A percentile compares a stretch with the other conserved stretches of the same genome.
phyloP scores from a whole-genome alignment of 1,140 invertebrate species.

The Cyphomyrmex costatus region DNA sequence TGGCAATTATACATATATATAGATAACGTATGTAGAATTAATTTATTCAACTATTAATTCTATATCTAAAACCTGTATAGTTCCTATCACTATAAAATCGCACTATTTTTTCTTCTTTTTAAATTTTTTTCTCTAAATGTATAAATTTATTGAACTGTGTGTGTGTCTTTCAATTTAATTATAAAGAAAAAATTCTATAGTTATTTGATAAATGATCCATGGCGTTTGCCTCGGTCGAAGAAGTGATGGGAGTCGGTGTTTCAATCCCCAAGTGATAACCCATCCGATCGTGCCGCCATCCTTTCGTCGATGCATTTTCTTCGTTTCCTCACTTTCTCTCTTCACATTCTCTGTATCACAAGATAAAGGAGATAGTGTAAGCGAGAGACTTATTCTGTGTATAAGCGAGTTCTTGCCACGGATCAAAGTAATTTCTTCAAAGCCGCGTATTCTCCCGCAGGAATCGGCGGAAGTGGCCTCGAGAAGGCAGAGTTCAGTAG shows the following conservation, averaged over 20 bases:
- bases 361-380: conserved; percentile 33
- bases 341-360: conserved; percentile 14
- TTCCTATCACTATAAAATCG: too few species aligned
- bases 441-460: conserved; percentile 49
- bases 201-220: conserved; percentile 64
- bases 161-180: neutral
- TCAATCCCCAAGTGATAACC: conserved; percentile 14
- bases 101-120: too few species aligned
- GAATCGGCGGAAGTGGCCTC: conserved; percentile 28
- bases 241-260: conserved; percentile 66
- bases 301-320: conserved; percentile 57
- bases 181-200: neutral
- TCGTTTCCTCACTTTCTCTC: conserved; percentile 5
- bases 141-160: neutral
- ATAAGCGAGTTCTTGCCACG: conserved; percentile 56
- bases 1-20: too few species aligned
- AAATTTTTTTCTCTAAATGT: neutral
- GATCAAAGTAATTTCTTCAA: conserved; percentile 75
- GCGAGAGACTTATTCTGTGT: conserved; percentile 26
- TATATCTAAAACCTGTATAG: too few species aligned
- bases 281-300: conserved; percentile 47
- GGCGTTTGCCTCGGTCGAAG: conserved; percentile 63
- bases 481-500: neutral
- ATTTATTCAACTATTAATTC: too few species aligned
- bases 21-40: too few species aligned